Evolutionary conservation across 2,888 invertebrate species (phyloP).

Genomic region (Gari tellinella): DNA sequence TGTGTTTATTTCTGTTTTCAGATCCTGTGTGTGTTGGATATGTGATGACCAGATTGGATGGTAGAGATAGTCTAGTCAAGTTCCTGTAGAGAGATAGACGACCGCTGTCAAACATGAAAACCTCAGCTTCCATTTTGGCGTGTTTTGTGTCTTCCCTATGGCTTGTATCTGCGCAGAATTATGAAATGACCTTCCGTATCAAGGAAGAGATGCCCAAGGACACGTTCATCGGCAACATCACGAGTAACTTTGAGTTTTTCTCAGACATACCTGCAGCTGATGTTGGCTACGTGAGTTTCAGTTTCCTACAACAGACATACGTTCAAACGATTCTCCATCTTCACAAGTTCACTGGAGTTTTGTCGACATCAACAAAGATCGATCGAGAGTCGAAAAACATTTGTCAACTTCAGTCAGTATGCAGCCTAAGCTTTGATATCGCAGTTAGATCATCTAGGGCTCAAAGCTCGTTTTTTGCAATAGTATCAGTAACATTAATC

Average conservation of each 20-base stretch:
- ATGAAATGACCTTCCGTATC: conserved; percentile 51
- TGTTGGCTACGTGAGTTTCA: conserved; percentile 55
- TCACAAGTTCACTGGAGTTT: conserved; percentile 65
- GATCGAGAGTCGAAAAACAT: conserved; percentile 68
- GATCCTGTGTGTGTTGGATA: too few species aligned
- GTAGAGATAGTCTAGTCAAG: too few species aligned
- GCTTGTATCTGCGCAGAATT: conserved; percentile 39
- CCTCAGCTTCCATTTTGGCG: too few species aligned
- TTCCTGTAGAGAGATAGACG: too few species aligned
- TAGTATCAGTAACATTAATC: conserved; percentile 64
- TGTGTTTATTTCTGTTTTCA: too few species aligned
- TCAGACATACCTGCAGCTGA: conserved; percentile 52
- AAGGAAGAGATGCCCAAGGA: conserved; percentile 40
- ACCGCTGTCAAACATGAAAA: too few species aligned
- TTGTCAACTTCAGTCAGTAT: conserved; percentile 49
- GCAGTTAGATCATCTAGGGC: conserved; percentile 59
- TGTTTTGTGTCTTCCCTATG: too few species aligned
- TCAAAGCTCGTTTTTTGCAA: conserved; percentile 60
- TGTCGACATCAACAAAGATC: conserved; percentile 65
- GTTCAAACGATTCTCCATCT: conserved; percentile 66
- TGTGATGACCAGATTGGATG: too few species aligned
- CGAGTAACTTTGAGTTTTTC: conserved; percentile 36
- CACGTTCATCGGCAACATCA: conserved; percentile 56
- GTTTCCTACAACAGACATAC: conserved; percentile 61
- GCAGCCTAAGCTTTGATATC: conserved; percentile 64